Evolutionary conservation across 2,888 invertebrate species (phyloP), one percentile per base, ranked within the genome.

Genomic region (Ferrisia virgata): DNA sequence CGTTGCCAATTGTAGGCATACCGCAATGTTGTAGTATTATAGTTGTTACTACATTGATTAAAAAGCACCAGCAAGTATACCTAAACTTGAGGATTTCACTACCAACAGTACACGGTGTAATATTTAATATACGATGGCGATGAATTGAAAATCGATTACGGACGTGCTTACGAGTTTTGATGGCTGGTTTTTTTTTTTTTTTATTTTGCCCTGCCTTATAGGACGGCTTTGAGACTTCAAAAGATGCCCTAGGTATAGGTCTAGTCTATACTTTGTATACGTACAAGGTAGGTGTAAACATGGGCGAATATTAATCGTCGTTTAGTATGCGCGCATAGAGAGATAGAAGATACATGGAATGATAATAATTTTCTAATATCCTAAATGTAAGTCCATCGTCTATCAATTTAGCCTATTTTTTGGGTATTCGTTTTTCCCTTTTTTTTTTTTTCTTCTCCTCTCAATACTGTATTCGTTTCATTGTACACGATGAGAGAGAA

Each of bases 371-470:
- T 47, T 47, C 47, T 43, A 11, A 15, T 15, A 64, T 64, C 15
- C 28, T 11, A 64, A n/a, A 5, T 28, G 31, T 64, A 64, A 25
- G 15, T 64, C 64, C 28, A 64, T 58, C 22, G 22, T 64, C 58
- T 28, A 64, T 64, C 58, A 28, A 64, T 64, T 25, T 64, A 64
- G 58, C 58, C 58, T 64, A 64, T 64, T 64, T 64, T 64, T 64
- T 64, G 9, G 4, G 4, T 6, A 36, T 36, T 36, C n/a, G n/a
- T n/a, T 18, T 8, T 18, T 47, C 18, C 40, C 13, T 40, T 40
- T 40, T 40, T 9, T 9, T 40, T 40, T 40, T 11, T 40, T 40
- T n/a, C n/a, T n/a, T n/a, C n/a, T n/a, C n/a, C n/a, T n/a, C n/a
- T n/a, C n/a, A n/a, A n/a, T n/a, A 13, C 40, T 40, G 11, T 58